A percentile compares a stretch with the other conserved stretches of the same genome.
phyloP scores from a whole-genome alignment of 2,888 invertebrate genomes.

The Ectemnius continuus region DNA sequence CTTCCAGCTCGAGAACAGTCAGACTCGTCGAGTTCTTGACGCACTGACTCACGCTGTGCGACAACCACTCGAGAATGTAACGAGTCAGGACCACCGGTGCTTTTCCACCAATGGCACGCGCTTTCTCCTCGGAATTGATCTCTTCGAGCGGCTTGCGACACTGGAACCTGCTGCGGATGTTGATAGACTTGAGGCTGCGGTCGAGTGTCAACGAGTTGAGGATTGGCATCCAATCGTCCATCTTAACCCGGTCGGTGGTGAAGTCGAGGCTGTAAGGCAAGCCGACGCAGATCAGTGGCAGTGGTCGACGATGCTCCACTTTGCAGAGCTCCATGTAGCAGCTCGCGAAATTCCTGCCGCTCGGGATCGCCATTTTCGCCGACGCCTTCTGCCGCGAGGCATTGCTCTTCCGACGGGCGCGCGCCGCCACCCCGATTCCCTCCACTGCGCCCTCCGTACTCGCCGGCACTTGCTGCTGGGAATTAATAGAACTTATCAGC shows the following conservation, averaged over 20 bases:
- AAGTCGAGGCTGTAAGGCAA: slow-evolving; percentile 82
- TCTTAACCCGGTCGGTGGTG: slow-evolving; percentile 86
- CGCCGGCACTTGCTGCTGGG: background rate
- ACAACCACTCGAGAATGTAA: slow-evolving; percentile 83
- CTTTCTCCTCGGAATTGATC: slow-evolving; percentile 81
- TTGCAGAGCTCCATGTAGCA: slow-evolving; percentile 76
- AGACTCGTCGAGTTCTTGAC: slow-evolving; percentile 83
- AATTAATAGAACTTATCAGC: slow-evolving; percentile 22
- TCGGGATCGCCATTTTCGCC: slow-evolving; percentile 62
- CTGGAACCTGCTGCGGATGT: slow-evolving; percentile 83
- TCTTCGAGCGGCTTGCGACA: slow-evolving; percentile 80
- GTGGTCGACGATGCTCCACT: slow-evolving; percentile 67
- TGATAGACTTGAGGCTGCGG: slow-evolving; percentile 83
- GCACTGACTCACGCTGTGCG: slow-evolving; percentile 83
- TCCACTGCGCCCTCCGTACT: background rate
- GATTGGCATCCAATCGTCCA: slow-evolving; percentile 88
- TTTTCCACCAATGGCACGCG: slow-evolving; percentile 81
- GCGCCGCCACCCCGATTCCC: slow-evolving; percentile 15
- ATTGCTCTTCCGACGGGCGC: slow-evolving; percentile 42
- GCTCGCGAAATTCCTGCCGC: slow-evolving; percentile 69
- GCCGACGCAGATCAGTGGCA: slow-evolving; percentile 73
- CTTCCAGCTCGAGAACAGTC: slow-evolving; percentile 84
- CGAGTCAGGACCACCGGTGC: slow-evolving; percentile 85
- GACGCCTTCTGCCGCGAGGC: slow-evolving; percentile 10
- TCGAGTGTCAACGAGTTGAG: slow-evolving; percentile 86